Conservation (phyloP, 2,797 vertebrate species). For the Mormyrops boulengeri region DNA sequence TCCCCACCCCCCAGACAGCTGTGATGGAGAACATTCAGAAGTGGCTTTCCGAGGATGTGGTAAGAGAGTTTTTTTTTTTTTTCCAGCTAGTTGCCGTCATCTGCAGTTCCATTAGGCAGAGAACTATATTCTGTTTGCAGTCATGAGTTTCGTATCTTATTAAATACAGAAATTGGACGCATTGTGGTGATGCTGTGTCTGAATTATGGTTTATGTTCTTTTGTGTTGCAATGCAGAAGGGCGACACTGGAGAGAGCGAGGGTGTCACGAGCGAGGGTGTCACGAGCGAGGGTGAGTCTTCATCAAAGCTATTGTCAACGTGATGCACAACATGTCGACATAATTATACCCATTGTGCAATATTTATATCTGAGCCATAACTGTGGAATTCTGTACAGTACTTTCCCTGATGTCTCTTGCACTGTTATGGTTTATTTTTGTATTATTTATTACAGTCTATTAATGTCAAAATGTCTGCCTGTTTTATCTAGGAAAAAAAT, state of each 20-base stretch:
- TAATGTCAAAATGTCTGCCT: background rate
- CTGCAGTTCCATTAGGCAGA: constrained; percentile 8
- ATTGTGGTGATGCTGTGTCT: background rate
- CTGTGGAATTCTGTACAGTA: background rate
- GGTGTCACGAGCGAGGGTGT: constrained; percentile 63
- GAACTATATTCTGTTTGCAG: background rate
- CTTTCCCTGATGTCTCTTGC: background rate
- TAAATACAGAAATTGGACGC: background rate
- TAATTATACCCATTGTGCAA: background rate
- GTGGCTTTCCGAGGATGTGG: constrained; percentile 81
- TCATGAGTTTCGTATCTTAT: background rate
- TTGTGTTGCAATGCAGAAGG: constrained; percentile 37
- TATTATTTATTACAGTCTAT: background rate
- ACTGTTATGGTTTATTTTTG: background rate
- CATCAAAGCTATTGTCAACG: background rate
- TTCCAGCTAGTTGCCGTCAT: background rate
- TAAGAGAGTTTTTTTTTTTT: constrained; percentile 48
- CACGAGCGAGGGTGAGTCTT: constrained; percentile 57
- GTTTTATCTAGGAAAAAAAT: background rate
- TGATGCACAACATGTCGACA: background rate
- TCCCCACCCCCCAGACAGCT: constrained; percentile 58
- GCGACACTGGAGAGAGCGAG: constrained; percentile 47
- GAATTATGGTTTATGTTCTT: background rate
- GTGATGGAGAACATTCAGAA: constrained; percentile 80
- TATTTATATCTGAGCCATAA: background rate